Evolutionary conservation across 2,888 invertebrate genomes (phyloP).

Genomic region (Phlogophora meticulosa): DNA sequence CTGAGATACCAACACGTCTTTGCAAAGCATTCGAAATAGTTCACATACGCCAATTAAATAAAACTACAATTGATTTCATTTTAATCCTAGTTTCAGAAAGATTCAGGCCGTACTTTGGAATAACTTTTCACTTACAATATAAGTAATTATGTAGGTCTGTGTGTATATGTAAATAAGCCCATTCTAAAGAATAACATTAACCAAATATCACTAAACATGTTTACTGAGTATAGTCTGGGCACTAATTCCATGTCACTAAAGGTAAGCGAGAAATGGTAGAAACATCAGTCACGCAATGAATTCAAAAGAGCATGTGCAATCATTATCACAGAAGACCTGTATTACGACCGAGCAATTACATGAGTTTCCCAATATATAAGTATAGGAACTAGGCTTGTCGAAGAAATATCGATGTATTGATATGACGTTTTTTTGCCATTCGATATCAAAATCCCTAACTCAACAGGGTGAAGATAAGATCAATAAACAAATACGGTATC

Average conservation of each 20-base stretch:
- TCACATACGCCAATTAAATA: conserved; percentile 35
- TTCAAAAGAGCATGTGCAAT: conserved; percentile 54
- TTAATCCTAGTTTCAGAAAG: conserved; percentile 26
- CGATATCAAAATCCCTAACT: too few relatives aligned
- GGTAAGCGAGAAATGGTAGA: conserved; percentile 50
- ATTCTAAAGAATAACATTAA: conserved; percentile 39
- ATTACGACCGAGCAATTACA: conserved; percentile 44
- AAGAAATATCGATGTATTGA: too few relatives aligned
- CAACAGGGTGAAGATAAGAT: too few relatives aligned
- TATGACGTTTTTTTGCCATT: too few relatives aligned
- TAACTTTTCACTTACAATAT: conserved; percentile 1
- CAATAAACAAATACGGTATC: too few relatives aligned
- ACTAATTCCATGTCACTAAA: conserved; percentile 47
- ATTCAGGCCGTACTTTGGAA: conserved; percentile 42
- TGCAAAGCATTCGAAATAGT: conserved; percentile 33
- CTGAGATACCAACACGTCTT: conserved; percentile 17
- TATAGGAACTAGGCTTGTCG: not conserved
- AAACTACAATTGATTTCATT: conserved; percentile 26
- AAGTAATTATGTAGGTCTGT: conserved; percentile 13
- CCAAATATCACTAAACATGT: conserved; percentile 56
- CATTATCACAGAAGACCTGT: conserved; percentile 47
- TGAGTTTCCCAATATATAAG: conserved; percentile 27
- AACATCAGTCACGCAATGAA: conserved; percentile 53
- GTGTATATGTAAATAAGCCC: conserved; percentile 38
- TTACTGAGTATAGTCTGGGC: conserved; percentile 58